Evolutionary conservation across 2,113 vertebrate genomes (phyloP), one percentile per base, ranked within the genome.

Genomic region (Lophotis ruficrista): DNA sequence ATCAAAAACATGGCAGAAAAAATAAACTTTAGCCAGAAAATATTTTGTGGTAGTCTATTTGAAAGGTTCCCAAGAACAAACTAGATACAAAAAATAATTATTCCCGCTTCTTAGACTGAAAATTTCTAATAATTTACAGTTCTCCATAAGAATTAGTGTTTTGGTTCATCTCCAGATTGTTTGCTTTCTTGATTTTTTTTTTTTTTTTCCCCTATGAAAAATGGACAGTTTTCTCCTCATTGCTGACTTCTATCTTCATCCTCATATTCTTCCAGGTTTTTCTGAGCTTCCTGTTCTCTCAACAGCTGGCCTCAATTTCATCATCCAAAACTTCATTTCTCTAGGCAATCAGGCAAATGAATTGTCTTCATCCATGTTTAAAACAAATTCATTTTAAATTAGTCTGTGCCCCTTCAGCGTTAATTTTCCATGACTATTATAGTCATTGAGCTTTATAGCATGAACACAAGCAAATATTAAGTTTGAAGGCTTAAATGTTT

Each of bases 391-490:
- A 94, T 78, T 95, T 86, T 93, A 86, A 96, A 96, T 96, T 92
- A 93, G 94, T 61, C 72, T 92, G 56, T 93, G 90, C 61, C 92
- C 80, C 94, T 92, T 95, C 86, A 94, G 90, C 23, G 80, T 94
- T 92, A 95, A 97, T 96, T 95, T 96, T 95, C 96, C 92, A 87
- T 95, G 80, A 94, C 94, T 91, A 93, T 91, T 89, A 94, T 79
- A 96, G 93, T 91, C 94, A 93, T 92, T 95, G 92, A 94, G 90
- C 89, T 97, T 97, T 95, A 93, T 84, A 85, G 90, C 86, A 93
- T 91, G 90, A 95, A 92, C 86, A 93, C 83, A 95, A 92, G 94
- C 89, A 97, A 97, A 96, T 96, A 96, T 89, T 89, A 95, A 95
- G 80, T 95, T 96, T 79, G 65, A 84, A 88, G 86, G 72, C 77